A percentile compares a stretch with the other conserved stretches of the same genome.
These are phyloP conservation scores for Cephalopachus bancanus DNA, from an alignment of 2,797 vertebrate species.

Conservation along the genomic window DNA sequence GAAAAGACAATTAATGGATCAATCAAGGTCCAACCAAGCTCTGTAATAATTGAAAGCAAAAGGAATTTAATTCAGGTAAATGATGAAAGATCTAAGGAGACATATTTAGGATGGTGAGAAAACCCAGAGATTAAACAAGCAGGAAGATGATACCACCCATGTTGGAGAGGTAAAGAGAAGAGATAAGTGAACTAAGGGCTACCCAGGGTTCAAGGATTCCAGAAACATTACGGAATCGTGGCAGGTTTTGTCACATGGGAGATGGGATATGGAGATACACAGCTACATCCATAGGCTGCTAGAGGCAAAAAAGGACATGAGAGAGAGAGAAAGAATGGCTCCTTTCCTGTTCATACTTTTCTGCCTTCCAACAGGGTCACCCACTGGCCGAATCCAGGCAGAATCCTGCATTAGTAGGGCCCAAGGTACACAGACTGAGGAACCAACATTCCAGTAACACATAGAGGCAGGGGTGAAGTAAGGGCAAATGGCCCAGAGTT, in stretches of 20 bases:
- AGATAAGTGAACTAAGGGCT: background rate
- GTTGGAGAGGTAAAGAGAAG: background rate
- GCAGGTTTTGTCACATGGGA: background rate
- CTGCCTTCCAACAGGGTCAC: rapidly evolving
- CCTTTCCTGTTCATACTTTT: background rate
- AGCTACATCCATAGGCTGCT: background rate
- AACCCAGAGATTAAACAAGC: background rate
- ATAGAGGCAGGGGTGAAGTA: background rate
- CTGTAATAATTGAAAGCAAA: conserved; percentile 8
- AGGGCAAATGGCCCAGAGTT: background rate
- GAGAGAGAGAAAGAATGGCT: background rate
- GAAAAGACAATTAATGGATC: conserved; percentile 20
- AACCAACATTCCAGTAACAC: background rate
- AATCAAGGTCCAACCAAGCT: background rate
- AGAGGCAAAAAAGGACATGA: background rate
- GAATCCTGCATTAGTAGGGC: background rate
- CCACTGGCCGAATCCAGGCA: background rate
- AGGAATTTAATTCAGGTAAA: background rate
- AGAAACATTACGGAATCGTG: background rate
- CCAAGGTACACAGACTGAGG: background rate
- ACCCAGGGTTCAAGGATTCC: background rate
- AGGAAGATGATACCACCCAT: background rate
- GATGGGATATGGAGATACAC: background rate
- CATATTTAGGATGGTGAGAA: background rate
- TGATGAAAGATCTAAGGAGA: background rate